Evolutionary conservation across 2,113 vertebrate genomes (phyloP), one percentile per base, ranked within the genome.

Genomic region (Vireo altiloquus): DNA sequence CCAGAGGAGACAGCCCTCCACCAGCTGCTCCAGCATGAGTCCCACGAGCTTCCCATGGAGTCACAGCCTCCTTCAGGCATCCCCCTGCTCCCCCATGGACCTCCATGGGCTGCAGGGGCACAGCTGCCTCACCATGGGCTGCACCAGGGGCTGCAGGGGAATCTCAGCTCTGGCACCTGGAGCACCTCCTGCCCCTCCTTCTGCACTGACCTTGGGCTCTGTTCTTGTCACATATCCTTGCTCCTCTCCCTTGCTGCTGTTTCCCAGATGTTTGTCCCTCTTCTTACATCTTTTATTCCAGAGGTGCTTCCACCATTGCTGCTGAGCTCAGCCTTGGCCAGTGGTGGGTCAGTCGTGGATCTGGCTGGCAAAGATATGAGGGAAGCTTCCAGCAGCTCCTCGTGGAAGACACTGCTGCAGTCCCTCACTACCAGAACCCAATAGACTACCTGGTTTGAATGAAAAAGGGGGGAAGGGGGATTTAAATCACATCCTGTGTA

Each of bases 231-330:
- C 24, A 21, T 25, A 4, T 31, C 25, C 35, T 42, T 54, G 31
- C 17, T 63, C 15, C 24, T 31, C 31, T 54, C 30, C 15, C 56
- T 63, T 47, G 13, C n/a, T 56, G 40, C 24, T 87, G 10, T 27
- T 63, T 30, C 16, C n/a, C n/a, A n/a, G n/a, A n/a, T n/a, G n/a
- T n/a, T n/a, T n/a, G n/a, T n/a, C n/a, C 11, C 18, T 20, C 10
- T 39, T n/a, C 10, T 47, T 25, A 17, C 0, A 0, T 47, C 40
- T 47, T 11, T 35, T 40, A 40, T 31, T 42, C 33, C n/a, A 40
- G 49, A 70, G 33, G 7, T 39, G 19, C 10, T 49, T 40, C 65
- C n/a, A 40, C 8, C 24, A 7, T 1, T 7, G 20, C 16, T 35
- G 20, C 24, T 63, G 30, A 7, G 15, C 10, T 87, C 30, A 63